Base-by-base conservation (phyloP, 2,888 invertebrate species). In the Drosophila lutescens region DNA sequence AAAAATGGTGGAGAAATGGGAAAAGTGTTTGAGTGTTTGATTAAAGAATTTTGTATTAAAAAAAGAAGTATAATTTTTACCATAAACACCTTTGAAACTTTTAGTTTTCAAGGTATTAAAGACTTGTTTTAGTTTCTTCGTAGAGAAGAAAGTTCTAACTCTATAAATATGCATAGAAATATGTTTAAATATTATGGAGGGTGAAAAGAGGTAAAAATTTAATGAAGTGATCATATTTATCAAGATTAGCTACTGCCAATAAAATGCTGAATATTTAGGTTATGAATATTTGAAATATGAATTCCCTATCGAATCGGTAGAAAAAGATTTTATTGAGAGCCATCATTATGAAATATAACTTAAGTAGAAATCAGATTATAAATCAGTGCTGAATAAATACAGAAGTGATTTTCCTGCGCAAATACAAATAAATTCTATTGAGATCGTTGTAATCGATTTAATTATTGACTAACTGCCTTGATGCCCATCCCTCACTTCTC, bases 171-270 rank as follows among this genome's bases (percentile, higher is more conserved):
- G 9, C 10, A 32, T 9, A 7, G 10, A 17, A 34, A 15, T n/a
- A 7, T n/a, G 9, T 15, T 4, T 15, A 8, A 7, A 10, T n/a
- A 15, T 12, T 12, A 30, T 57, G 13, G 26, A 5, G 30, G 20
- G 26, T 32, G 30, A 53, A 58, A 50, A 40, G 17, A 32, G 34
- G 10, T 26, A 13, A 4, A 43, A n/a, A 15, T 23, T 34, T n/a
- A 3, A 63, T 63, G 32, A 59, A 63, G 59, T 26, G 15, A 49
- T 63, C 62, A 63, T 26, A 59, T 59, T 17, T 41, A 59, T 63
- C 59, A 63, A 62, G 59, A 63, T 63, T 49, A 59, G 6, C 10
- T 9, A 26, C 4, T 20, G 26, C 5, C n/a, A 7, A 62, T 62
- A 49, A 60, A 36, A 26, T 55, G 12, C 15, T 10, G 13, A 26